Evolutionary conservation across 2,888 invertebrate genomes (phyloP), one percentile per base, ranked within the genome.

Genomic region (Euzetes globulus): DNA sequence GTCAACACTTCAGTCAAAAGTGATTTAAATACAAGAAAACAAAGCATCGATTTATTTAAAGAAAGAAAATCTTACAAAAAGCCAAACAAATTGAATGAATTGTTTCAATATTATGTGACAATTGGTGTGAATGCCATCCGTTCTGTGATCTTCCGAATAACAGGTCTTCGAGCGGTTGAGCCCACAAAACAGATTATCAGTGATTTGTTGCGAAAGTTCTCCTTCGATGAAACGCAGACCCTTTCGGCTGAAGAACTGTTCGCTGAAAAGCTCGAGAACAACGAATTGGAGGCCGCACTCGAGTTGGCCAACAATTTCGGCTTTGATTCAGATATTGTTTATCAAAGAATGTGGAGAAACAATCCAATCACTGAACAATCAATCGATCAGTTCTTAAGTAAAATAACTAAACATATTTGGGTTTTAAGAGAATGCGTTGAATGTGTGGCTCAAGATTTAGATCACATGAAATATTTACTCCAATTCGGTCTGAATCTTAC

Each of bases 351-450:
- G 81, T 91, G 91, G 91, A 84, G 89, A 76, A 88, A 88, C 81
- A 87, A 87, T 68, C 86, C 87, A 17, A 90, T 90, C 65, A 88
- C 89, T 55, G 84, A 88, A 2, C 86, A 87, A 60, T 87, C 89
- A n/a, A 91, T 91, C 79, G 86, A 88, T 79, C 88, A 90, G 79
- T 90, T 89, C 82, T 83, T 91, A 85, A 88, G 88, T 78, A 91
- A 90, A 85, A 88, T 91, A 72, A 87, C 86, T 0, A 90, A 90
- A 82, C 86, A 89, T 80, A 87, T 87, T 41, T 91, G 91, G 91
- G 89, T 90, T 58, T 84, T 91, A n/a, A 88, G 89, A 80, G 91
- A 91, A 82, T 91, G 91, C 80, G 85, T 89, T 78, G 88, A 89
- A 80, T 83, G 90, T 72, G 87, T 91, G 76, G 90, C 91, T 0